Evolutionary conservation across 2,888 invertebrate species (phyloP), one percentile per base, ranked within the genome.

Genomic region (Calephelis perditalis): DNA sequence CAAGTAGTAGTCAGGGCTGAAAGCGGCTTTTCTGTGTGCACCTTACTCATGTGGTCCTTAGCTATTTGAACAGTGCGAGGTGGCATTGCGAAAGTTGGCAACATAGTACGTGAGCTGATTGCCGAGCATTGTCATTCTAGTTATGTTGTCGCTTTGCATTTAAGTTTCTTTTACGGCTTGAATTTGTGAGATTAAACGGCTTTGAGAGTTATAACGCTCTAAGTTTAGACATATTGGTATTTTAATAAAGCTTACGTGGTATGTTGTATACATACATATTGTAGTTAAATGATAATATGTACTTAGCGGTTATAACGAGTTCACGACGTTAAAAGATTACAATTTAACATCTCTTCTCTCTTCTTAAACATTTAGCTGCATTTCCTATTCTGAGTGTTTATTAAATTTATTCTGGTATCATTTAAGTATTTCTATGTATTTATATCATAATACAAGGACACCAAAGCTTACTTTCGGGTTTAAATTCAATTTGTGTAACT

Each of bases 21-120:
- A 26, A 26, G 26, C 26, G 26, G 26, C 26, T 5, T 15, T 54
- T 12, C 11, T 10, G 11, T 36, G 35, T 9, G 35, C 35, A 35
- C 52, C n/a, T 11, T 36, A 55, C 35, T 36, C 26, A 35, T 54
- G 35, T 54, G 40, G 40, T 40, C 40, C 40, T 40, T 84, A 78
- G 83, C 79, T 75, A 81, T 81, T 80, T 76, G 81, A 81, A 79
- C 75, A 79, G 77, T 78, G 79, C 80, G 83, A 85, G 86, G 85
- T 81, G 81, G 76, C 77, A 79, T 90, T 90, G 84, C 89, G 88
- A 90, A 90, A 90, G 88, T 87, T 84, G 84, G 87, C 87, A 82
- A 77, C 79, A 72, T 68, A 68, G 79, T 81, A 88, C 89, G 89
- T 89, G 89, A 81, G 75, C 66, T 68, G 86, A 75, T 75, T 89